Percentiles rank a stretch among this genome's conserved stretches.
Conservation (phyloP, 1,140 invertebrate species). For the Bombyx mori region ASM3026992v2 NC_085119.1:12298001-12298500, state of each 20-base stretch:
- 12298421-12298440: constrained; percentile 93
- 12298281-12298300: constrained; percentile 93
- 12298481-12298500: neutral
- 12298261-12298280: constrained; percentile 86
- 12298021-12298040: no score
- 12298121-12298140: constrained; percentile 10
- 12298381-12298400: constrained; percentile 96
- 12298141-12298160: constrained; percentile 86
- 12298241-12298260: constrained; percentile 93
- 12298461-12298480: neutral
- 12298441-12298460: constrained; percentile 1
- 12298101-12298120: no score
- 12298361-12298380: constrained; percentile 92
- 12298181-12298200: constrained; percentile 93
- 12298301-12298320: constrained; percentile 95
- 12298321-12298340: constrained; percentile 96
- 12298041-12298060: no score
- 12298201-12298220: constrained; percentile 89
- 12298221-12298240: constrained; percentile 89
- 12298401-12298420: constrained; percentile 98
- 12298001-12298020: no score
- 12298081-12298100: no score
- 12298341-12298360: constrained; percentile 93
- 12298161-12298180: constrained; percentile 97
- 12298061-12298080: no score